A percentile compares a stretch with the other conserved stretches of the same genome.
phyloP scores from a whole-genome alignment of 2,113 vertebrate genomes.

The Rostratula benghalensis region DNA sequence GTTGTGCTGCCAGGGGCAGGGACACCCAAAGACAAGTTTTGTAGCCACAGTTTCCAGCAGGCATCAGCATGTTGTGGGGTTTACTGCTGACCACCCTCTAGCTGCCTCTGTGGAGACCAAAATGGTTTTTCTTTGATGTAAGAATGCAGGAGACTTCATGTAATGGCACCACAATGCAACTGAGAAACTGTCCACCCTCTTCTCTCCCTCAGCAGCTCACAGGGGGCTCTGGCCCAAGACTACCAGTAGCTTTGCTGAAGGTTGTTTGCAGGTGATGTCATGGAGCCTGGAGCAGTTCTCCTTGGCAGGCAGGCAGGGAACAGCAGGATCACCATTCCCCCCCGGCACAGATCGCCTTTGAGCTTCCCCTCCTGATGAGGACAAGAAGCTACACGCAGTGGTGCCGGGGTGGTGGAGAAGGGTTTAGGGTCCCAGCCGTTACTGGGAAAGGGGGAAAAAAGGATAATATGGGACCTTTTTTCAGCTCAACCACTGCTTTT shows the following conservation, averaged over 20 bases:
- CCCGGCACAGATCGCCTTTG: not conserved
- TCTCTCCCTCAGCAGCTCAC: not conserved
- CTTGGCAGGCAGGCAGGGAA: not conserved
- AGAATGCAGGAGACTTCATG: not conserved
- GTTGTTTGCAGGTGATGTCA: not conserved
- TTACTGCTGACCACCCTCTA: not conserved
- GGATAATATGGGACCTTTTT: not conserved
- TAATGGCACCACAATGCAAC: not conserved
- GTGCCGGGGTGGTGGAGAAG: not conserved
- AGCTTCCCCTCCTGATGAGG: not conserved
- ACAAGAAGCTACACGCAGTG: not conserved
- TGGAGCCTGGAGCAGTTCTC: not conserved
- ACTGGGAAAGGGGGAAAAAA: not conserved
- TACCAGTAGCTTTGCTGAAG: not conserved
- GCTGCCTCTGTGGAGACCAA: not conserved
- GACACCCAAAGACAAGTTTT: not conserved
- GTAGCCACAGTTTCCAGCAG: not conserved
- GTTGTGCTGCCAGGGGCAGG: not conserved
- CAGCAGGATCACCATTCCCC: not conserved
- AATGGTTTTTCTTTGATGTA: slow-evolving; percentile 7
- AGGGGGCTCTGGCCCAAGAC: not conserved
- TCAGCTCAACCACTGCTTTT: not conserved
- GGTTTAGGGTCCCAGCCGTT: not conserved
- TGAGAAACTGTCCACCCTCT: not conserved
- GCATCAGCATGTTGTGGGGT: not conserved